phyloP scores from a whole-genome alignment of 2,888 invertebrate species.

The Lepetodrilus schrolli region DNA sequence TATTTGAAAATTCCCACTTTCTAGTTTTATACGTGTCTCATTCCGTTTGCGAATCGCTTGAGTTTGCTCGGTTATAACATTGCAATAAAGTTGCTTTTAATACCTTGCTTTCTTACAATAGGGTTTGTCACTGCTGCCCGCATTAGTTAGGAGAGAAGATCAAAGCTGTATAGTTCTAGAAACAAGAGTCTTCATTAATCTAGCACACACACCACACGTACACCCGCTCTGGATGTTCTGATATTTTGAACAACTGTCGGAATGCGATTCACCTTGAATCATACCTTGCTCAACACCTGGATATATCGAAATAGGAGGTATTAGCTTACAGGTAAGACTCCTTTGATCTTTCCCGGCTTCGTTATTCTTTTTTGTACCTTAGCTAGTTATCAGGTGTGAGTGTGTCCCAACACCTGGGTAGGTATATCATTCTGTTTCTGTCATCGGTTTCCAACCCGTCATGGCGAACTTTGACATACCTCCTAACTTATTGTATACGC shows the following conservation, averaged over 20 bases:
- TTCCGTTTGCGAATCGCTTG: slow-evolving; percentile 30
- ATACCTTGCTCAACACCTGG: slow-evolving; percentile 4
- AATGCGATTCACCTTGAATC: not conserved
- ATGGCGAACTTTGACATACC: not conserved
- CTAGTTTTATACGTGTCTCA: slow-evolving; percentile 24
- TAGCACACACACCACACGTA: no score
- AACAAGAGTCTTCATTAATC: not conserved
- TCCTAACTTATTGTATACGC: not conserved
- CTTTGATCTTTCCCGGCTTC: slow-evolving; percentile 28
- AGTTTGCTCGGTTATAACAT: slow-evolving; percentile 28
- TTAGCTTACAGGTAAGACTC: slow-evolving; percentile 20
- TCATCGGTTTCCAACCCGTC: not conserved
- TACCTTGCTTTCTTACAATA: slow-evolving; percentile 18
- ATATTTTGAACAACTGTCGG: not conserved
- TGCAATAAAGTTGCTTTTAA: slow-evolving; percentile 28
- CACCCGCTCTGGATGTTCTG: not conserved
- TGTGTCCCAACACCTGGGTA: not conserved
- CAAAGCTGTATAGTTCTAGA: not conserved
- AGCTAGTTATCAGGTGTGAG: slow-evolving; percentile 9
- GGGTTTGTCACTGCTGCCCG: not conserved
- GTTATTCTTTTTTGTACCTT: not conserved
- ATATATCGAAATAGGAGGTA: not conserved
- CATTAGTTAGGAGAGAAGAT: slow-evolving; percentile 6
- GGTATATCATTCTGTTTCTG: slow-evolving; percentile 2
- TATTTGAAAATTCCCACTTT: slow-evolving; percentile 29